Conservation (phyloP, 2,113 vertebrate species). For the Typhlomys cinereus region DNA sequence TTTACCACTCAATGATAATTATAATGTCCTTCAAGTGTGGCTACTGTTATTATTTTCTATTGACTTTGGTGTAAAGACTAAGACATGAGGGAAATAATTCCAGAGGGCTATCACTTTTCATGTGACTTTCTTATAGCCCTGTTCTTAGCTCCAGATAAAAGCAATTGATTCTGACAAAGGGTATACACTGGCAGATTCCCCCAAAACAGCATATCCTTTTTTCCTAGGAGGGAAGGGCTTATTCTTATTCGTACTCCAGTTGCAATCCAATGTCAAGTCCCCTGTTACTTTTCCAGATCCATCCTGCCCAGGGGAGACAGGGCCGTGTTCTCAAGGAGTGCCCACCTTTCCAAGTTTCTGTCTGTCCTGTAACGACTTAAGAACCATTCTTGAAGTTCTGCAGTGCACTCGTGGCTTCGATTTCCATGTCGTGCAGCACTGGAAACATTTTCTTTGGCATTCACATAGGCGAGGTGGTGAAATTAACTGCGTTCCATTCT, state of each 20-base stretch:
- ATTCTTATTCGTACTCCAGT: neutral
- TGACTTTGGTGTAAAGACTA: neutral
- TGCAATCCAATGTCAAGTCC: neutral
- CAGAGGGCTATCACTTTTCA: neutral
- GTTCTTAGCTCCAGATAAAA: neutral
- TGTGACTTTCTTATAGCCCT: neutral
- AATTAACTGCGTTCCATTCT: slow-evolving; percentile 62
- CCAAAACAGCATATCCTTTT: neutral
- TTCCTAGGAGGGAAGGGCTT: neutral
- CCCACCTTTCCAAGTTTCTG: neutral
- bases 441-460: neutral
- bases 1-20: neutral
- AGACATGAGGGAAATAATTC: neutral
- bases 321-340: slow-evolving; percentile 5
- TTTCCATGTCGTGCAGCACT: slow-evolving; percentile 22
- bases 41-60: neutral
- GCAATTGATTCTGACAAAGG: neutral
- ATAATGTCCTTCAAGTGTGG: neutral
- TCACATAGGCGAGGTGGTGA: slow-evolving; percentile 11
- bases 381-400: neutral
- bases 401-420: slow-evolving; percentile 2
- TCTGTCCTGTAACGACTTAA: neutral
- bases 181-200: neutral
- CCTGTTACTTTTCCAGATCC: neutral
- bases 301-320: neutral